Evolutionary conservation across 2,888 invertebrate genomes (phyloP).

Genomic region (Aelia acuminata): DNA sequence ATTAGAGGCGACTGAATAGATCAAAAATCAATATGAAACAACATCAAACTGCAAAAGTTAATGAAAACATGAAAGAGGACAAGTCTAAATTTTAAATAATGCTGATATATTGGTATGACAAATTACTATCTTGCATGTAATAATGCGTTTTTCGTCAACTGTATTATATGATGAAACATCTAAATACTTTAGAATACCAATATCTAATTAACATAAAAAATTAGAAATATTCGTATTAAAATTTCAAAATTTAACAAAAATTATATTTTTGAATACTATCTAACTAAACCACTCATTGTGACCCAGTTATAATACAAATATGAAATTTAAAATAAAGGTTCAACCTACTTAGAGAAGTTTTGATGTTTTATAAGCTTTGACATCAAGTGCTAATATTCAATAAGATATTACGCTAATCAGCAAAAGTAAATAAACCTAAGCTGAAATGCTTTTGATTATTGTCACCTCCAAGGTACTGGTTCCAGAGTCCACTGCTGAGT

Average conservation of each 20-base stretch:
- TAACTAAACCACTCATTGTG: background rate
- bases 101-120: too few species aligned
- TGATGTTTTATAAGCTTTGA: background rate
- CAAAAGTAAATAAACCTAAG: background rate
- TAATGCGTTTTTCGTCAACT: too few species aligned
- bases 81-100: background rate
- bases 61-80: background rate
- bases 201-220: too few species aligned
- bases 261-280: background rate
- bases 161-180: too few species aligned
- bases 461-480: conserved; percentile 76
- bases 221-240: too few species aligned
- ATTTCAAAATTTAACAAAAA: background rate
- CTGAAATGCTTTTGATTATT: background rate
- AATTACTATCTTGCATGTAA: too few species aligned
- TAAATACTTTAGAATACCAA: too few species aligned
- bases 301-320: background rate
- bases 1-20: too few species aligned
- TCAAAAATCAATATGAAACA: background rate
- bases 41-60: background rate
- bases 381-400: background rate
- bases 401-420: background rate
- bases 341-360: background rate
- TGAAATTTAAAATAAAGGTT: background rate
- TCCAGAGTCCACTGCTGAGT: conserved; percentile 81